phyloP scores from a whole-genome alignment of 2,888 invertebrate genomes.

The Drosophila niveifrons region DNA sequence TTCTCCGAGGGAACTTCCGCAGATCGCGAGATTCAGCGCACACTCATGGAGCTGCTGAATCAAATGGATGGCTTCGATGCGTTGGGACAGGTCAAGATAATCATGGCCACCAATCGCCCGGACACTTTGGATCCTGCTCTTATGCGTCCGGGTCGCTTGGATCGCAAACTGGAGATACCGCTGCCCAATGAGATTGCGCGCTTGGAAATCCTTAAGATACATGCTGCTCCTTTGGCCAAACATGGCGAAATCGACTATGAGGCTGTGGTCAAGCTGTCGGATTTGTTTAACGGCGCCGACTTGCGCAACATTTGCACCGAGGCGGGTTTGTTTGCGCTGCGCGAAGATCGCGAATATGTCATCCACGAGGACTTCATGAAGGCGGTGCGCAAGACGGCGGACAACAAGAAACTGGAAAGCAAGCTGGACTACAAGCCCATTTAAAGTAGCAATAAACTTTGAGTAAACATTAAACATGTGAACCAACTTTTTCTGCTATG shows the following conservation, averaged over 20 bases:
- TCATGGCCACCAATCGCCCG: constrained; percentile 99
- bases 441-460: constrained; percentile 86
- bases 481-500: too few species aligned
- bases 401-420: constrained; percentile 99
- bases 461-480: not conserved
- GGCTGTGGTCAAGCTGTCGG: constrained; percentile 98
- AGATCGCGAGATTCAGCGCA: constrained; percentile 99
- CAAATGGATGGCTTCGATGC: constrained; percentile 99
- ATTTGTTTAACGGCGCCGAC: constrained; percentile 99
- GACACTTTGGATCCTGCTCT: constrained; percentile 99
- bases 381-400: constrained; percentile 98
- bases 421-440: constrained; percentile 99
- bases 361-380: constrained; percentile 99
- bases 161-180: constrained; percentile 99
- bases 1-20: constrained; percentile 99
- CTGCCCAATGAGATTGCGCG: constrained; percentile 98
- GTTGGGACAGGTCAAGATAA: constrained; percentile 98
- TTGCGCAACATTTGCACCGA: constrained; percentile 99
- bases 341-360: constrained; percentile 97
- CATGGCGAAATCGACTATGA: constrained; percentile 99
- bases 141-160: constrained; percentile 96
- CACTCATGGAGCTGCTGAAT: constrained; percentile 98
- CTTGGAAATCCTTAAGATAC: constrained; percentile 98
- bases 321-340: constrained; percentile 95
- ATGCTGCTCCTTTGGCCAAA: constrained; percentile 97